Evolutionary conservation across 2,797 vertebrate genomes (phyloP).

Genomic region (Halcyon leucocephala): DNA sequence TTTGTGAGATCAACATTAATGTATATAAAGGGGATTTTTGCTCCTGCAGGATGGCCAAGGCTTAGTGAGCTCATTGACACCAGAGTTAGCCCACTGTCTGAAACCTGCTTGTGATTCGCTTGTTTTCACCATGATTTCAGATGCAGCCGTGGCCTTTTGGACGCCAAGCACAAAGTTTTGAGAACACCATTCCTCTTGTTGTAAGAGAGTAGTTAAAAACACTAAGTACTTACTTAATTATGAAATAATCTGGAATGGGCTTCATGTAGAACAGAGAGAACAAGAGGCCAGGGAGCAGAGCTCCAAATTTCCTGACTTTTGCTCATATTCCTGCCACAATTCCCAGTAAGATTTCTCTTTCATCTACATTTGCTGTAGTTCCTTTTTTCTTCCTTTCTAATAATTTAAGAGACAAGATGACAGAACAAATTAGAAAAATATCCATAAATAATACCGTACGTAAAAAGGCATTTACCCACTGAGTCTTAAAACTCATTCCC

Average conservation of each 20-base stretch:
- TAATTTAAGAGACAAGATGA: constrained; percentile 67
- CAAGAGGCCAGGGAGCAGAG: neutral
- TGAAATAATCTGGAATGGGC: neutral
- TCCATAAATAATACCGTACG: constrained; percentile 48
- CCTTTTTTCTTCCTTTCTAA: constrained; percentile 42
- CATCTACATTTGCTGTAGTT: neutral
- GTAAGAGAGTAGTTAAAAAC: neutral
- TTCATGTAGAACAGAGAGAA: neutral
- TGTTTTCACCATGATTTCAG: neutral
- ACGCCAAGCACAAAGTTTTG: neutral
- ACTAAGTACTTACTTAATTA: neutral
- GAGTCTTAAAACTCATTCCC: constrained; percentile 39
- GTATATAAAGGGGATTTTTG: neutral
- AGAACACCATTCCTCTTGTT: neutral
- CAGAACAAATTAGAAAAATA: constrained; percentile 62
- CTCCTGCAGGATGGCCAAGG: neutral
- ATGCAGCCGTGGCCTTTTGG: neutral
- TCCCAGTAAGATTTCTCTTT: neutral
- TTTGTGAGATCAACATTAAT: neutral
- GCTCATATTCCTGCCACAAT: neutral
- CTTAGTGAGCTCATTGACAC: neutral
- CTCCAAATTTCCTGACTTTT: neutral
- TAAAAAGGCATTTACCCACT: constrained; percentile 59
- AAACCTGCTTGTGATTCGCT: neutral
- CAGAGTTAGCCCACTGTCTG: neutral